A percentile compares a stretch with the other conserved stretches of the same genome.
phyloP scores from a whole-genome alignment of 1,140 invertebrate species.

The Theocolax elegans region DNA sequence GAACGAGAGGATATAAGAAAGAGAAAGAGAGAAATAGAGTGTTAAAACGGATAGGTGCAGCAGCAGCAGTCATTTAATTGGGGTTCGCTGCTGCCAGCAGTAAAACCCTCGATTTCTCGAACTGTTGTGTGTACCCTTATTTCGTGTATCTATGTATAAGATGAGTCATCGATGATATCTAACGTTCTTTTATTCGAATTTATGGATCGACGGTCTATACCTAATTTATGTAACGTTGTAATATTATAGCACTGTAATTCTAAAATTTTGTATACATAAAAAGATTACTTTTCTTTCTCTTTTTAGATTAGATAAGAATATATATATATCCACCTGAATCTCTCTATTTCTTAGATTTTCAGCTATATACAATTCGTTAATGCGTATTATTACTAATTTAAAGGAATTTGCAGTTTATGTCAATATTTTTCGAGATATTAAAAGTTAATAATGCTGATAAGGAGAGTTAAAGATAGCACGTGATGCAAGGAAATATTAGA shows the following conservation, averaged over 20 bases:
- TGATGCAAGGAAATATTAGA: neutral
- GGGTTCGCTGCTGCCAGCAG: constrained; percentile 5
- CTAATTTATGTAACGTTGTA: constrained; percentile 31
- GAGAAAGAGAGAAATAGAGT: constrained; percentile 13
- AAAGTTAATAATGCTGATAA: neutral
- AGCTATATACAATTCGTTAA: too few relatives aligned
- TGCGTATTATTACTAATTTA: too few relatives aligned
- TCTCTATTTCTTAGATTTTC: too few relatives aligned
- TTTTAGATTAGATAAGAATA: constrained; percentile 12
- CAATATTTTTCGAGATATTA: neutral
- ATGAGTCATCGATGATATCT: constrained; percentile 39
- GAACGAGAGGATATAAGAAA: neutral
- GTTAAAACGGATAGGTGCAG: constrained; percentile 8
- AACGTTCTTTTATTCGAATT: constrained; percentile 29
- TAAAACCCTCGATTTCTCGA: constrained; percentile 18
- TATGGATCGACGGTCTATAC: constrained; percentile 8
- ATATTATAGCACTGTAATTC: too few relatives aligned
- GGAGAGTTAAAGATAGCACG: neutral
- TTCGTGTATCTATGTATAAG: neutral
- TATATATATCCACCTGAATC: too few relatives aligned
- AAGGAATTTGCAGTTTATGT: too few relatives aligned
- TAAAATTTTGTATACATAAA: neutral
- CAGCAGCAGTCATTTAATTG: constrained; percentile 30
- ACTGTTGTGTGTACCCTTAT: constrained; percentile 18
- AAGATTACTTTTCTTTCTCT: neutral